Evolutionary conservation across 2,797 vertebrate species (phyloP).

Genomic region (Pyrocephalus nanus): DNA sequence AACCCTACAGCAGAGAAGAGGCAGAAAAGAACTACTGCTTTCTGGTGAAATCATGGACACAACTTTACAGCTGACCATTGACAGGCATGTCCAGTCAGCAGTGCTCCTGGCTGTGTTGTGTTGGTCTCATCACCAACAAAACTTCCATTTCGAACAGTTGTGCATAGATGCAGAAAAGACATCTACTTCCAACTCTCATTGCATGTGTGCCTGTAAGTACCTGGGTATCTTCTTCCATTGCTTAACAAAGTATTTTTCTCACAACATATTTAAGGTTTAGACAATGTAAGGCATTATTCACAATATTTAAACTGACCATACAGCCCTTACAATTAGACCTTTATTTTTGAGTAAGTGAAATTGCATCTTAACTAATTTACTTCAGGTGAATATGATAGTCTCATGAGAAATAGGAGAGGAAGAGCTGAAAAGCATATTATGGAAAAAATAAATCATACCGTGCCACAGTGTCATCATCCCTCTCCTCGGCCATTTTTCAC

Average conservation of each 20-base stretch:
- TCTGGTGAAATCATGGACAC: neutral
- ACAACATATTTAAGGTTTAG: neutral
- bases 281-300: neutral
- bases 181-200: neutral
- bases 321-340: neutral
- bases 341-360: neutral
- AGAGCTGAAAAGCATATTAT: conserved; percentile 52
- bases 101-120: neutral
- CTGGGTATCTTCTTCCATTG: neutral
- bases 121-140: accelerated
- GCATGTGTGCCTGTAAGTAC: neutral
- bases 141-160: accelerated
- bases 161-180: neutral
- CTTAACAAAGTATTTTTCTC: neutral
- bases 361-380: neutral
- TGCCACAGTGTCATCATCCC: neutral
- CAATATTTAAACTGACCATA: neutral
- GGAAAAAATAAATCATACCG: conserved; percentile 61
- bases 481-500: conserved; percentile 64
- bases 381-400: conserved; percentile 24
- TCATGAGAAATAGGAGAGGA: conserved; percentile 32
- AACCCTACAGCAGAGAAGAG: neutral
- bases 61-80: neutral
- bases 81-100: no score
- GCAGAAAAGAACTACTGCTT: neutral